Conservation (phyloP, 2,888 invertebrate species). For the Diabrotica balteata region DNA sequence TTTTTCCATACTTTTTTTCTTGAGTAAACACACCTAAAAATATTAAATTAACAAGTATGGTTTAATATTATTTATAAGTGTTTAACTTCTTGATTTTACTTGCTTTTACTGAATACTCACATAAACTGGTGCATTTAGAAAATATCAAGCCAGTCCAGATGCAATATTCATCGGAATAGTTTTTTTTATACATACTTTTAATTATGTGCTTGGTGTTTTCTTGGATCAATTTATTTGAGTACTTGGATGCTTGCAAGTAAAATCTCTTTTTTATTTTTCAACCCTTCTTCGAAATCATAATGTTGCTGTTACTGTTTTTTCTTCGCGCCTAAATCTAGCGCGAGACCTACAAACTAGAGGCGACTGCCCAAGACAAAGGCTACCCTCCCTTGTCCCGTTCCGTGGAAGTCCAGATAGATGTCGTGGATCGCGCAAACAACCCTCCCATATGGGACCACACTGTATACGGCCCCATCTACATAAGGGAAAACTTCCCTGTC, state of each 20-base stretch:
- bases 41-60: background rate
- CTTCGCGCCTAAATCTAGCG: slow-evolving; percentile 66
- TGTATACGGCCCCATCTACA: slow-evolving; percentile 96
- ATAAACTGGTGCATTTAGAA: no score
- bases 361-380: slow-evolving; percentile 98
- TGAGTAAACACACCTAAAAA: slow-evolving; percentile 6
- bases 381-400: slow-evolving; percentile 93
- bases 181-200: background rate
- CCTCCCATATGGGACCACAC: slow-evolving; percentile 96
- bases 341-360: slow-evolving; percentile 97
- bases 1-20: slow-evolving; percentile 31
- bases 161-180: no score
- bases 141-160: no score
- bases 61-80: background rate
- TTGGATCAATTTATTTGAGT: no score
- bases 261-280: slow-evolving; percentile 20
- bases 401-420: slow-evolving; percentile 98
- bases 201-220: background rate
- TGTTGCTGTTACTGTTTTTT: slow-evolving; percentile 34
- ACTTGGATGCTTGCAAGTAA: background rate
- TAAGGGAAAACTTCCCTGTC: slow-evolving; percentile 97
- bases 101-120: background rate
- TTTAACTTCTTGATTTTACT: background rate
- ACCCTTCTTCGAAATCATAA: slow-evolving; percentile 36
- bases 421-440: slow-evolving; percentile 97